Evolutionary conservation across 2,113 vertebrate genomes (phyloP).

Genomic region (Leucopsar rothschildi): DNA sequence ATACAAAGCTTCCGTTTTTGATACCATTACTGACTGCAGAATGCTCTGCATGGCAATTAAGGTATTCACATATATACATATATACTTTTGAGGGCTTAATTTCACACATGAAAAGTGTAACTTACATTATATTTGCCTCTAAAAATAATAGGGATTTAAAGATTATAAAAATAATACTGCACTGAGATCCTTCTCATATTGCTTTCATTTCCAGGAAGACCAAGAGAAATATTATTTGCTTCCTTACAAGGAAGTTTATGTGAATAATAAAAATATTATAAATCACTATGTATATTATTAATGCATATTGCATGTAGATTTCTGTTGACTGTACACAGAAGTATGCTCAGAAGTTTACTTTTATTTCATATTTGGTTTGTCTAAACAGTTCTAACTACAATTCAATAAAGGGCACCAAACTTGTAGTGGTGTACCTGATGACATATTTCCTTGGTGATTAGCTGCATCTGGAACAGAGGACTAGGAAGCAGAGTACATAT

Average conservation of each 20-base stretch:
- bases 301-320: neutral
- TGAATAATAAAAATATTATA: neutral
- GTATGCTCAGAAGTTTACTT: neutral
- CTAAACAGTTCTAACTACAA: neutral
- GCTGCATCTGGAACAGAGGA: neutral
- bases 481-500: neutral
- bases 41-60: neutral
- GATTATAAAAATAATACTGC: neutral
- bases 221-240: neutral
- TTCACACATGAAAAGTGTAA: neutral
- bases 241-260: neutral
- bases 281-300: neutral
- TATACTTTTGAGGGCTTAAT: neutral
- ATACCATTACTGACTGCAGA: neutral
- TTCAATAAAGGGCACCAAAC: neutral
- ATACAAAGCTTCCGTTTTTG: neutral
- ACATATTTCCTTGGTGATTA: neutral
- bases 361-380: neutral
- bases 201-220: neutral
- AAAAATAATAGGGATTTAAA: neutral
- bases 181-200: neutral
- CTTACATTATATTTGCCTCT: neutral
- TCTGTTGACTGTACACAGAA: neutral
- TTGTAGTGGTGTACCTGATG: neutral
- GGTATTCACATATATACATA: neutral